Conservation (phyloP, 2,888 invertebrate species). For the Drosophila rubida region DNA sequence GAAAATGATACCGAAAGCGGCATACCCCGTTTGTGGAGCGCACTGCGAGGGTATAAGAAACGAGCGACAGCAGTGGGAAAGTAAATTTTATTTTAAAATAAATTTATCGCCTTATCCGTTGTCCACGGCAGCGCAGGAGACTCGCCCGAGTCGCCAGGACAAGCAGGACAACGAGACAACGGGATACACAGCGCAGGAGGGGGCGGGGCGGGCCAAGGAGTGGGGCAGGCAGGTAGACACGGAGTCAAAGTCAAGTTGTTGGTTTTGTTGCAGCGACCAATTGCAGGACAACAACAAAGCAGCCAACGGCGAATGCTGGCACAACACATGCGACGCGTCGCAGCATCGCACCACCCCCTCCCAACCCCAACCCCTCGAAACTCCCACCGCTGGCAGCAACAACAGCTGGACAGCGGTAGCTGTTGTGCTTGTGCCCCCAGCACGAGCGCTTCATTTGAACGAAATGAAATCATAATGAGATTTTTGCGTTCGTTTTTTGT, state of each 20-base stretch:
- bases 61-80: conserved; percentile 63
- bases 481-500: conserved; percentile 74
- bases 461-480: conserved; percentile 81
- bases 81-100: conserved; percentile 81
- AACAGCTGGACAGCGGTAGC: conserved; percentile 59
- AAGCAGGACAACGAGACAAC: conserved; percentile 18
- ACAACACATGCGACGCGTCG: conserved; percentile 65
- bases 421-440: conserved; percentile 46
- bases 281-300: conserved; percentile 64
- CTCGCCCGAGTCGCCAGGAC: conserved; percentile 20
- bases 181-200: conserved; percentile 8
- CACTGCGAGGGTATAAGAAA: conserved; percentile 36
- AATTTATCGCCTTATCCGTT: conserved; percentile 81
- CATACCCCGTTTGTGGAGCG: neutral
- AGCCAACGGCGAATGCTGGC: conserved; percentile 38
- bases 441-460: conserved; percentile 78
- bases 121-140: conserved; percentile 70
- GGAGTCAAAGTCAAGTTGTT: conserved; percentile 43
- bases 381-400: neutral
- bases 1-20: no score
- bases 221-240: neutral
- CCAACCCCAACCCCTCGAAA: conserved; percentile 1
- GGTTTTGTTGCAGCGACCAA: conserved; percentile 40
- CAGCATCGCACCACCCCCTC: neutral
- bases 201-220: neutral